Evolutionary conservation across 1,140 invertebrate species (phyloP), one percentile per base, ranked within the genome.

Genomic region (Dendrolimus punctatus): DNA sequence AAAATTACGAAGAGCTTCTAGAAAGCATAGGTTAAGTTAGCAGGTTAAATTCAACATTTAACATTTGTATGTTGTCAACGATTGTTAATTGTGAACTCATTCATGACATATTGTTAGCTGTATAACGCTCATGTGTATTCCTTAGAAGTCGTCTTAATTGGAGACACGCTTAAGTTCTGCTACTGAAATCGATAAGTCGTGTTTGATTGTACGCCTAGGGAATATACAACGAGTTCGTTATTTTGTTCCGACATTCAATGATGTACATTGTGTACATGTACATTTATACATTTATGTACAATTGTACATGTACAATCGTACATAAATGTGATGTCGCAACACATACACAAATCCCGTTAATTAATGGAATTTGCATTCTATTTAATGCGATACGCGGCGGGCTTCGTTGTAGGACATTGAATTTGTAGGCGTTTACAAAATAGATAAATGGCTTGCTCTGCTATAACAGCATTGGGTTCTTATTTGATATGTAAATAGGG

Each of bases 91-190:
- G 23, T 23, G 23, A 23, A 23, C 23, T 23, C 23, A 23, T 23
- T 23, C 23, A 23, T 23, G 23, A 23, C 23, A 23, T 23, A 3
- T 10, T 39, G 38, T n/a, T 9, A 46, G 6, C 6, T n/a, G 40
- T 9, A 37, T 46, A 54, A 49, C 9, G 58, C 57, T 65, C 58
- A 58, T 66, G 41, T 56, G 51, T 73, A 66, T 71, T 71, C 60
- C 58, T 64, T 57, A 46, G 53, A 39, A 57, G 58, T 66, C 55
- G 61, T 59, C 51, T 68, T 76, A 82, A 82, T 82, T 80, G 72
- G 66, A 73, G 73, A 71, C 70, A 73, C 62, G 67, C 62, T 68
- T 65, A 73, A 68, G 62, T 76, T 78, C 75, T 68, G 74, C 69
- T 60, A 58, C 60, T 65, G 58, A 60, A 71, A 78, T 76, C 75